These are phyloP conservation scores for Hesperophylax magnus DNA, from an alignment of 1,140 invertebrate genomes.

Conservation along the genomic window DNA sequence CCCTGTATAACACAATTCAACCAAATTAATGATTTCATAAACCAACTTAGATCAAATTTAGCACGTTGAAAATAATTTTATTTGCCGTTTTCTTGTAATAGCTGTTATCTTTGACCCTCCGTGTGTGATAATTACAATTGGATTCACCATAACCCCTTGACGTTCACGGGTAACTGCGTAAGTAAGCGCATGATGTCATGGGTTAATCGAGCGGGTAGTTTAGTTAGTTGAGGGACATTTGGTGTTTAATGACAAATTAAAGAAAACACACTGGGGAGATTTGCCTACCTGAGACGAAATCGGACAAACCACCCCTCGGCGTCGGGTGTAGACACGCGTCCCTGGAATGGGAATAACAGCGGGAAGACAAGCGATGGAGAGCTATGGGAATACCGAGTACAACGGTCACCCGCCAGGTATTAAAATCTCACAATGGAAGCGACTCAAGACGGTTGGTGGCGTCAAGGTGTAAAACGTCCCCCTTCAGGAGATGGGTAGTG, in stretches of 20 bases:
- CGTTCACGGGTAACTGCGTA: too few species aligned
- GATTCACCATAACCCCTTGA: too few species aligned
- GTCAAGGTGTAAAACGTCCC: conserved; percentile 27
- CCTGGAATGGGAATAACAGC: neutral
- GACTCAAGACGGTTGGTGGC: conserved; percentile 21
- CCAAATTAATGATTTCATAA: too few species aligned
- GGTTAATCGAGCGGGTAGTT: neutral
- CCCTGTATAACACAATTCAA: too few species aligned
- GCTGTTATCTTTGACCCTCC: too few species aligned
- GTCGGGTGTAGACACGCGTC: conserved; percentile 26
- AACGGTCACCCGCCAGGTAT: conserved; percentile 31
- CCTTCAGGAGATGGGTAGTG: neutral
- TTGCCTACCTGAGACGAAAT: conserved; percentile 7
- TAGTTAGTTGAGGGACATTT: too few species aligned
- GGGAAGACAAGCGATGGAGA: conserved; percentile 3
- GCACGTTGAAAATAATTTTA: too few species aligned
- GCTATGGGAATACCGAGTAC: neutral
- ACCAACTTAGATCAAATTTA: too few species aligned
- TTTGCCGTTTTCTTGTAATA: too few species aligned
- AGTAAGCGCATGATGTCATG: neutral
- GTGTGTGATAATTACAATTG: too few species aligned
- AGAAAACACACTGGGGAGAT: conserved; percentile 1
- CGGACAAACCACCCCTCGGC: conserved; percentile 3
- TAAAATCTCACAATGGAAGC: conserved; percentile 21
- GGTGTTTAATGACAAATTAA: conserved; percentile 34